Conservation (phyloP, 2,113 vertebrate genomes). For the Corythornis madagascariensis region DNA sequence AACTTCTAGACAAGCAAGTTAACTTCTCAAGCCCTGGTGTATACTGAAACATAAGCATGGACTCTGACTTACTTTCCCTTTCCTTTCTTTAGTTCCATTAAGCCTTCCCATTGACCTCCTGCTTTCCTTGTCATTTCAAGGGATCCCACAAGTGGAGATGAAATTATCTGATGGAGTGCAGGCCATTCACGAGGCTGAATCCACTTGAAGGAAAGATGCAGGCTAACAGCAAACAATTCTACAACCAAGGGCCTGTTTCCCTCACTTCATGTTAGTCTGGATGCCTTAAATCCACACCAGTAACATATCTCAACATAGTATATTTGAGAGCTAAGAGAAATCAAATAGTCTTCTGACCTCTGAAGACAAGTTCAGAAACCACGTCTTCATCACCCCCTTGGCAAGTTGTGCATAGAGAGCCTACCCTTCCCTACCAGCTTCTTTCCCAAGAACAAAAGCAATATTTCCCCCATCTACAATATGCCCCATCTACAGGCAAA, state of each 20-base stretch:
- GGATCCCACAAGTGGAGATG: not conserved
- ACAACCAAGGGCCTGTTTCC: not conserved
- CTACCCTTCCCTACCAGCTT: not conserved
- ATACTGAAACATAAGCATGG: not conserved
- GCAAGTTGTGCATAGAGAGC: not conserved
- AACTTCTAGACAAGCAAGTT: not conserved
- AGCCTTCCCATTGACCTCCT: not conserved
- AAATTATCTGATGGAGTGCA: not conserved
- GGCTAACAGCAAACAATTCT: not conserved
- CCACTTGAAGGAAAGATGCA: not conserved
- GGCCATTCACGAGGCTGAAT: not conserved
- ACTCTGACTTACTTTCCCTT: not conserved
- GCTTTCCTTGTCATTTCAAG: not conserved
- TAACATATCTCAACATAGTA: not conserved
- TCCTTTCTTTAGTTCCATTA: not conserved
- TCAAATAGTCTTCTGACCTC: not conserved
- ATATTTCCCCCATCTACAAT: not conserved
- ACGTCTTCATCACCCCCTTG: not conserved
- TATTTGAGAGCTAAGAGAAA: not conserved
- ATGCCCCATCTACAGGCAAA: not conserved
- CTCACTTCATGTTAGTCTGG: not conserved
- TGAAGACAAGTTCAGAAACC: not conserved
- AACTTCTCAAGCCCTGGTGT: not conserved
- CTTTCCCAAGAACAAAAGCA: not conserved
- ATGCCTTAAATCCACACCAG: not conserved